Base-by-base conservation (phyloP, 2,888 invertebrate genomes). In the Epirrita christyi region DNA sequence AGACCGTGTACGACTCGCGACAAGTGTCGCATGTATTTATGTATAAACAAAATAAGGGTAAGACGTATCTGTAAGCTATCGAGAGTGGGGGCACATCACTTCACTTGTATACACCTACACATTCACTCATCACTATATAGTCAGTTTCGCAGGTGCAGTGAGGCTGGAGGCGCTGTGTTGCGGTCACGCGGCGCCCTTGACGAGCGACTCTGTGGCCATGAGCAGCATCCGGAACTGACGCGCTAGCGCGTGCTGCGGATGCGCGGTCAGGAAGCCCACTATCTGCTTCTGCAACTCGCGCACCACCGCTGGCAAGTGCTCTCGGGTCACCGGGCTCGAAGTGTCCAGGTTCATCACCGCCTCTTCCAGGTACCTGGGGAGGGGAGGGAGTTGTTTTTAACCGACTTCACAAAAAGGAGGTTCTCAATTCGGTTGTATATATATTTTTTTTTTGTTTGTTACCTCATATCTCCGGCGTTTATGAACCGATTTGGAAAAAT, bases 311-410 rank as follows among this genome's bases (percentile, higher is more conserved):
- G 96, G 96, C 73, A 97, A 94, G 85, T 98, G 97, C 75, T 97
- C 97, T 63, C 95, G 93, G 0, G 97, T 97, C 45, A 97, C 94
- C 0, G 96, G 94, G 87, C 96, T 95, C 9, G 88, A 89, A 3
- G 94, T 93, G 84, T 97, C 96, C 57, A 98, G 90, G 78, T 95
- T 96, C 86, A 97, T 93, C 56, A 98, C 93, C 0, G 98, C 97
- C 79, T 97, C 97, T 74, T 97, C 96, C 55, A 98, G 92, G 92
- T 96, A 98, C 75, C 98, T 98, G 85, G n/a, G 81, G 34, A 28
- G 21, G 21, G 21, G 21, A 21, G 21, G 2, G 2, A 21, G 21
- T n/a, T n/a, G n/a, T n/a, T n/a, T n/a, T n/a, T n/a, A n/a, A n/a
- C n/a, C n/a, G n/a, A n/a, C n/a, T n/a, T n/a, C n/a, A n/a, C n/a